Evolutionary conservation across 2,888 invertebrate species (phyloP).

Genomic region (Euplexia lucipara): DNA sequence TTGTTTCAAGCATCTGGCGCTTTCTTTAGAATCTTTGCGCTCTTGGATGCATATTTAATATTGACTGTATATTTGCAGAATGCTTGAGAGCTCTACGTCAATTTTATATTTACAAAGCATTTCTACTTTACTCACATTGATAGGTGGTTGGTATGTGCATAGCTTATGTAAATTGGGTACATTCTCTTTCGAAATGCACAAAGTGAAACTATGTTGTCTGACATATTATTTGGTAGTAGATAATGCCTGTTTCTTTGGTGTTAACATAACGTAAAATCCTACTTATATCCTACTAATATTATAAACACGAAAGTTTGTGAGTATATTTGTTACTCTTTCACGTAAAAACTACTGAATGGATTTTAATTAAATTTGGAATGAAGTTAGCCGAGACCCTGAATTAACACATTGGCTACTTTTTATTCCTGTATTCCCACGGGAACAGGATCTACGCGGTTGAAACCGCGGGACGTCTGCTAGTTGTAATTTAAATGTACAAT

Average conservation of each 20-base stretch:
- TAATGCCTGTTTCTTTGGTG: neutral
- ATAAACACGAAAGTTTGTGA: too few relatives aligned
- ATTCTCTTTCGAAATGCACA: neutral
- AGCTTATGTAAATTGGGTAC: neutral
- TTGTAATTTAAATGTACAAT: too few relatives aligned
- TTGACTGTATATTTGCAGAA: slow-evolving; percentile 5
- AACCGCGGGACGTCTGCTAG: too few relatives aligned
- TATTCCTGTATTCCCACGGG: too few relatives aligned
- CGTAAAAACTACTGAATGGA: too few relatives aligned
- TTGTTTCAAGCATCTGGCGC: slow-evolving; percentile 10
- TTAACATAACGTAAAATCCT: slow-evolving; percentile 8
- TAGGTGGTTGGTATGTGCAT: neutral
- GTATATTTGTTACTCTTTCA: too few relatives aligned
- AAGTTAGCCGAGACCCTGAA: too few relatives aligned
- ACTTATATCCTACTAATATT: too few relatives aligned
- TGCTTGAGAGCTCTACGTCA: neutral
- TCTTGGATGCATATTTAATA: slow-evolving; percentile 8
- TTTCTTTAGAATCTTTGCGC: neutral
- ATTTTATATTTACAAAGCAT: slow-evolving; percentile 21
- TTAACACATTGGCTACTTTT: too few relatives aligned
- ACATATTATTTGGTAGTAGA: neutral
- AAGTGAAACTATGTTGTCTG: neutral
- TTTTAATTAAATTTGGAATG: too few relatives aligned
- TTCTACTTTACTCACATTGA: slow-evolving; percentile 6
- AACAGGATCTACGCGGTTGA: too few relatives aligned